Conservation (phyloP, 2,888 invertebrate genomes). For the Lysandra bellargus region DNA sequence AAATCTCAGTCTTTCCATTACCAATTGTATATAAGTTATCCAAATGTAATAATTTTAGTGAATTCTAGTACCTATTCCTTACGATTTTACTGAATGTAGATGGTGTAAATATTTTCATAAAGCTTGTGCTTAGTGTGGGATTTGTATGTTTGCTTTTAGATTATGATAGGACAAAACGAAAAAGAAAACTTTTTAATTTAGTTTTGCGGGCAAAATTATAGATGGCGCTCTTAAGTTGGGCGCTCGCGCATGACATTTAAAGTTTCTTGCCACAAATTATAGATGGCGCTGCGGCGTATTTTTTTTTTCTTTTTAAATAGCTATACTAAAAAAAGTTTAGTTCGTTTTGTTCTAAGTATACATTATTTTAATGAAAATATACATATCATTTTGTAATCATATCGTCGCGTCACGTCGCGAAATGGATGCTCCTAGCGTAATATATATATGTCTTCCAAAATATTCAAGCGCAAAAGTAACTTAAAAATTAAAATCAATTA, state of each 20-base stretch:
- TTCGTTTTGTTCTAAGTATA: slow-evolving; percentile 18
- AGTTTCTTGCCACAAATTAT: not conserved
- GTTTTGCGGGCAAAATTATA: not conserved
- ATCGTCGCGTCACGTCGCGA: not conserved
- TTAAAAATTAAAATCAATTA: not conserved
- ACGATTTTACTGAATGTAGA: slow-evolving; percentile 43
- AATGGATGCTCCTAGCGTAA: not conserved
- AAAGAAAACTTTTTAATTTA: not conserved
- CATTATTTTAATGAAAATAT: slow-evolving; percentile 7
- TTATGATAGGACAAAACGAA: slow-evolving; percentile 39
- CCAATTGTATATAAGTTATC: slow-evolving; percentile 67
- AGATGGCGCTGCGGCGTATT: not conserved
- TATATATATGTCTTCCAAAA: not conserved
- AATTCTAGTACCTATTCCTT: slow-evolving; percentile 56
- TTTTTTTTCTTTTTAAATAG: not conserved
- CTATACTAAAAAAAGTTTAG: not conserved
- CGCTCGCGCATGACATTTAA: not conserved
- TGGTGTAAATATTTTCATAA: slow-evolving; percentile 46
- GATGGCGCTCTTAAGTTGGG: not conserved
- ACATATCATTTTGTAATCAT: slow-evolving; percentile 33
- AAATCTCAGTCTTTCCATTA: slow-evolving; percentile 65
- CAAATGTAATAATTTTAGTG: slow-evolving; percentile 62
- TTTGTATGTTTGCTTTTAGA: slow-evolving; percentile 41
- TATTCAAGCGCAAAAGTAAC: not conserved
- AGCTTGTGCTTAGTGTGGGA: slow-evolving; percentile 46